phyloP scores from a whole-genome alignment of 2,797 vertebrate genomes.

The Poecile montanus region DNA sequence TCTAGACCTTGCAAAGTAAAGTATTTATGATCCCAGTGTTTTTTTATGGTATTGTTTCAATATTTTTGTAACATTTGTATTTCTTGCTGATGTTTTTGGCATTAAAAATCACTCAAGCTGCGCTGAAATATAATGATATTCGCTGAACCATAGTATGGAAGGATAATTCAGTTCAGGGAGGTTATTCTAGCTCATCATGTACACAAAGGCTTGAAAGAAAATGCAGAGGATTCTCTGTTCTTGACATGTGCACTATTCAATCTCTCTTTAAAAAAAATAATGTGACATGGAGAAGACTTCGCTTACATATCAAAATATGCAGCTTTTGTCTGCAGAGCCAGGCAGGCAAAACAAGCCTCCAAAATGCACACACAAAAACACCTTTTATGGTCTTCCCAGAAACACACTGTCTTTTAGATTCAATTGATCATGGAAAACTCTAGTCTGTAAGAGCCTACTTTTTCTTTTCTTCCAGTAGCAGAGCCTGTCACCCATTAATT shows the following conservation, averaged over 20 bases:
- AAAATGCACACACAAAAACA: constrained; percentile 13
- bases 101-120: constrained; percentile 84
- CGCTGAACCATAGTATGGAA: constrained; percentile 78
- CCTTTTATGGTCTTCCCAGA: background rate
- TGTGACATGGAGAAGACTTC: constrained; percentile 48
- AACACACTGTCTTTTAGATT: constrained; percentile 22
- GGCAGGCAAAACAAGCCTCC: constrained; percentile 44
- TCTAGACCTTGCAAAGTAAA: constrained; percentile 79
- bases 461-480: background rate
- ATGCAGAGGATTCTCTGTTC: constrained; percentile 74
- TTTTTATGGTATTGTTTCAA: constrained; percentile 80
- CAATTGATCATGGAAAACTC: constrained; percentile 5
- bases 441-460: background rate
- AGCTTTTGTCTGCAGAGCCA: constrained; percentile 63
- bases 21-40: constrained; percentile 76
- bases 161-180: constrained; percentile 83
- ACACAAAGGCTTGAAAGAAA: constrained; percentile 81
- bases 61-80: constrained; percentile 83
- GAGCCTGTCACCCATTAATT: background rate
- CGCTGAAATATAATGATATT: constrained; percentile 83
- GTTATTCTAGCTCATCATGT: constrained; percentile 82
- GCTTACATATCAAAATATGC: constrained; percentile 60
- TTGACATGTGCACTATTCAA: constrained; percentile 69
- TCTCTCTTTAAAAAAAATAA: constrained; percentile 54
- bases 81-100: constrained; percentile 82